Conservation (phyloP, 2,113 vertebrate species). For the Regulus satrapa region DNA sequence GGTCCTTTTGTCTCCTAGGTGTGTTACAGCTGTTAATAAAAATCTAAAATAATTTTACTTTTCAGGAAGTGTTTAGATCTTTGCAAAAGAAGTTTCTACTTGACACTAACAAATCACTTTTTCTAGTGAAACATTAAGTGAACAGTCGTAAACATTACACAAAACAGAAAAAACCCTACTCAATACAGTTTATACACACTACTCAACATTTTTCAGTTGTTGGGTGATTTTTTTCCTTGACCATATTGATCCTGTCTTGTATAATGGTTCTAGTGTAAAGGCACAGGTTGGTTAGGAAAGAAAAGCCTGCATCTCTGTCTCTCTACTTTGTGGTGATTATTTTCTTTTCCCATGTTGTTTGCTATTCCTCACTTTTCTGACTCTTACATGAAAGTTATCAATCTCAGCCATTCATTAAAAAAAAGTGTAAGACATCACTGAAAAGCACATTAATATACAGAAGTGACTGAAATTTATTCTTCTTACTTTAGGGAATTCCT, state of each 20-base stretch:
- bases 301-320: conserved; percentile 63
- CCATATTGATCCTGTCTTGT: conserved; percentile 70
- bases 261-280: conserved; percentile 84
- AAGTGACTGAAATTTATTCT: conserved; percentile 4
- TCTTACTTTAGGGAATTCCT: background rate
- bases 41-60: background rate
- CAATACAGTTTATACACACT: conserved; percentile 73
- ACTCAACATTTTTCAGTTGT: conserved; percentile 75
- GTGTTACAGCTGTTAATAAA: conserved; percentile 27
- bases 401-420: background rate
- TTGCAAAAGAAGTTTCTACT: background rate
- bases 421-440: background rate
- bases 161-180: conserved; percentile 46
- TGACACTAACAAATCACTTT: conserved; percentile 63
- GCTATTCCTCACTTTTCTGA: conserved; percentile 53
- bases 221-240: conserved; percentile 47
- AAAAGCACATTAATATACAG: background rate
- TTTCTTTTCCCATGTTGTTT: background rate
- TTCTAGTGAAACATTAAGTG: conserved; percentile 62
- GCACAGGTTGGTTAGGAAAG: conserved; percentile 89
- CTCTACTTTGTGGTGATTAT: background rate
- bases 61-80: background rate
- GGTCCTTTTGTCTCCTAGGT: background rate
- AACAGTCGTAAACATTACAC: conserved; percentile 69
- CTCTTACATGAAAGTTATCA: background rate